These are phyloP conservation scores for Tetramorium parvispinum DNA, from an alignment of 1,140 invertebrate species.

Conservation along the genomic window DNA sequence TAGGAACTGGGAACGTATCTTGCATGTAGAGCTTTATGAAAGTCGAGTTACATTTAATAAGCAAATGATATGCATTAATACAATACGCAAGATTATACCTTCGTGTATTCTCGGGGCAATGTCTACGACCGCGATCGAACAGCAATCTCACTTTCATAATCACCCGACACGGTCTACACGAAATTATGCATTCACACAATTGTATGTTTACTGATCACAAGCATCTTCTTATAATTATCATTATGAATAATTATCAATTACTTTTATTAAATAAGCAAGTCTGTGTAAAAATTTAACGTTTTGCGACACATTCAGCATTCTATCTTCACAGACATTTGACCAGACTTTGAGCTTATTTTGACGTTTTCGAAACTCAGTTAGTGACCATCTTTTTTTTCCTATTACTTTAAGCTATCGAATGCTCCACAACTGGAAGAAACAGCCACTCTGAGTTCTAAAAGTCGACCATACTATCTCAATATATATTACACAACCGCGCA, in stretches of 20 bases:
- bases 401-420: conserved; percentile 61
- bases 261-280: conserved; percentile 79
- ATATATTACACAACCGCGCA: conserved; percentile 70
- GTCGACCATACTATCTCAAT: conserved; percentile 69
- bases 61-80: conserved; percentile 22
- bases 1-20: conserved; percentile 33
- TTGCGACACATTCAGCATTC: conserved; percentile 67
- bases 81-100: conserved; percentile 11
- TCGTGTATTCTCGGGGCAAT: conserved; percentile 6
- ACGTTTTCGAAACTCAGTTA: conserved; percentile 69
- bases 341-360: conserved; percentile 70
- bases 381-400: conserved; percentile 54
- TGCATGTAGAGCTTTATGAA: conserved; percentile 16
- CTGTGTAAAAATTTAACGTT: conserved; percentile 79
- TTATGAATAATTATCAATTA: conserved; percentile 76
- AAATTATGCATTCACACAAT: conserved; percentile 70
- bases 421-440: conserved; percentile 70
- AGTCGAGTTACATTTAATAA: conserved; percentile 27
- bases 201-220: conserved; percentile 74
- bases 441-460: conserved; percentile 60
- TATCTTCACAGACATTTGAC: conserved; percentile 66
- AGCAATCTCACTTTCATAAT: conserved; percentile 63
- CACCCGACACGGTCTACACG: conserved; percentile 61
- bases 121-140: conserved; percentile 49
- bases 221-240: conserved; percentile 75